Evolutionary conservation across 2,888 invertebrate genomes (phyloP).

Genomic region (Aromia moschata): DNA sequence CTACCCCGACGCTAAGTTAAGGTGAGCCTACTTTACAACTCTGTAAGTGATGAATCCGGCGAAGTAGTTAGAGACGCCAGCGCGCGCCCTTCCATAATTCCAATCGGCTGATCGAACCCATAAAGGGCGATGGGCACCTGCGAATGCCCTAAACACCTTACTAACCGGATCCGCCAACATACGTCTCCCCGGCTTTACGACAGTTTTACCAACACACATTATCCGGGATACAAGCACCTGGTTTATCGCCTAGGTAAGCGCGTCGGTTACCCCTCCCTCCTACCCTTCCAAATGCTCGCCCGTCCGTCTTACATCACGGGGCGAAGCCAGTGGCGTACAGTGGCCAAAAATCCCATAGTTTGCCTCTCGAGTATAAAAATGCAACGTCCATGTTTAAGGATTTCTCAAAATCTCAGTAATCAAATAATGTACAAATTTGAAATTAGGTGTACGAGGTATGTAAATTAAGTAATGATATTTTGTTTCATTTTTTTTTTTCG

Average conservation of each 20-base stretch:
- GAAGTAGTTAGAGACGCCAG: constrained; percentile 11
- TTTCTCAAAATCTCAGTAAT: too few relatives aligned
- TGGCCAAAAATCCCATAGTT: too few relatives aligned
- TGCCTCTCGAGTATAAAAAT: too few relatives aligned
- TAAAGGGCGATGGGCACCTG: constrained; percentile 29
- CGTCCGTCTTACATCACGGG: constrained; percentile 11
- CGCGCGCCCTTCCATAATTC: constrained; percentile 27
- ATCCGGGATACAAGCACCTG: constrained; percentile 22
- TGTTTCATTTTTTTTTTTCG: too few relatives aligned
- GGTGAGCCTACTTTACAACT: constrained; percentile 33
- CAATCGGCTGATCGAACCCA: constrained; percentile 31
- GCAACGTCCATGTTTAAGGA: too few relatives aligned
- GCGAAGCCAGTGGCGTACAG: too few relatives aligned
- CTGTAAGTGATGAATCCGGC: constrained; percentile 19
- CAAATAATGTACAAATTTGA: too few relatives aligned
- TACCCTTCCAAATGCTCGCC: not conserved
- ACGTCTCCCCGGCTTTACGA: constrained; percentile 30
- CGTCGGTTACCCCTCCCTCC: too few relatives aligned
- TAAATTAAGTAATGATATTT: too few relatives aligned
- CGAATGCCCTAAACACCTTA: constrained; percentile 27
- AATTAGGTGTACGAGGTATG: too few relatives aligned
- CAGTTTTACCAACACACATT: constrained; percentile 35
- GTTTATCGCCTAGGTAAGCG: constrained; percentile 3
- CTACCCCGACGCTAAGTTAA: constrained; percentile 29
- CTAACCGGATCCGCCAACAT: constrained; percentile 31